Evolutionary conservation across 2,888 invertebrate species (phyloP).

Genomic region (Epirrhoe alternata): DNA sequence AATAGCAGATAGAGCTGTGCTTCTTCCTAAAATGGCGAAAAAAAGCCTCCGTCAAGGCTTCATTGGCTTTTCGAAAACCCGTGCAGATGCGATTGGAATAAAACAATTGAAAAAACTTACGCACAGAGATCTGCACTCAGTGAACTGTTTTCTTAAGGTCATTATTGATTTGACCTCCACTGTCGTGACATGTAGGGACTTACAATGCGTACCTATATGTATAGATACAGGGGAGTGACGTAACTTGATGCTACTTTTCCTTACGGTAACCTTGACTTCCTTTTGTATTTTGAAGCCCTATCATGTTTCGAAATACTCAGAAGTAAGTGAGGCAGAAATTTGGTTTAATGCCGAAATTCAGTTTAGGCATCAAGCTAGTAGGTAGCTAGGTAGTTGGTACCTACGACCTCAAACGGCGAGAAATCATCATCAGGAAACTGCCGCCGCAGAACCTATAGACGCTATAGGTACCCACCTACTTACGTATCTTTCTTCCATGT

Average conservation of each 20-base stretch:
- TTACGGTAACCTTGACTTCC: conserved; percentile 25
- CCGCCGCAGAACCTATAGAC: too few relatives aligned
- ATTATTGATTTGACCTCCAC: conserved; percentile 43
- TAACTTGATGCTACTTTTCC: conserved; percentile 28
- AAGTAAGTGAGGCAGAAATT: too few relatives aligned
- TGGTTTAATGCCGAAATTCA: too few relatives aligned
- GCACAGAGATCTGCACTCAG: not conserved
- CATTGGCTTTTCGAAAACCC: too few relatives aligned
- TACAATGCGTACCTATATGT: not conserved
- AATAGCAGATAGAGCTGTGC: too few relatives aligned
- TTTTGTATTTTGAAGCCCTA: not conserved
- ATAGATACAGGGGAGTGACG: conserved; percentile 16
- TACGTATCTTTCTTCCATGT: too few relatives aligned
- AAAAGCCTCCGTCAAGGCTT: too few relatives aligned
- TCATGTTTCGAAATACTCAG: not conserved
- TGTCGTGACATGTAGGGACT: conserved; percentile 2
- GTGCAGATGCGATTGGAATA: too few relatives aligned
- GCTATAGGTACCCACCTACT: too few relatives aligned
- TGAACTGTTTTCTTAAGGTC: conserved; percentile 41
- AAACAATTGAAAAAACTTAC: not conserved
- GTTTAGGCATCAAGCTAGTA: too few relatives aligned
- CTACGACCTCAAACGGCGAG: conserved; percentile 8
- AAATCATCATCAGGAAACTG: conserved; percentile 25
- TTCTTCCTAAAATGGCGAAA: too few relatives aligned
- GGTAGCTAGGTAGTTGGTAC: too few relatives aligned